Conservation (phyloP, 2,113 vertebrate genomes). For the Nothocercus nigrocapillus region DNA sequence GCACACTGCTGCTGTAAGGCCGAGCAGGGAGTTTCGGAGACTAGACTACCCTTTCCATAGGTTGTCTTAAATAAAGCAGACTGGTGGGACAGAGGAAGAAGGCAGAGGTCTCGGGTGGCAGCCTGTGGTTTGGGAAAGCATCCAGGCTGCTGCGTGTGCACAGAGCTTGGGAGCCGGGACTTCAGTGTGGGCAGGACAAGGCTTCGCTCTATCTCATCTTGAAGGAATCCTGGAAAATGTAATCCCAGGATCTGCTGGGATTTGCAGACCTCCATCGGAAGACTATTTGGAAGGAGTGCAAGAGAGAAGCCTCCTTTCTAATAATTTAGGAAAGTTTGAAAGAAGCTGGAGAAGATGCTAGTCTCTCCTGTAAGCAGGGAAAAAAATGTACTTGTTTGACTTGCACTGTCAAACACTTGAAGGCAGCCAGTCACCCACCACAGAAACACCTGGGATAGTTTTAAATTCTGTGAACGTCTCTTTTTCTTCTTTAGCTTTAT, state of each 20-base stretch:
- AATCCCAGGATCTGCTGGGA: conserved; percentile 17
- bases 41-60: background rate
- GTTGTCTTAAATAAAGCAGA: background rate
- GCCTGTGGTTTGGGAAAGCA: background rate
- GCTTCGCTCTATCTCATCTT: background rate
- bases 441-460: background rate
- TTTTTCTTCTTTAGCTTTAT: background rate
- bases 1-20: background rate
- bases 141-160: background rate
- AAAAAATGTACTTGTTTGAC: background rate
- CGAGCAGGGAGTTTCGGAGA: background rate
- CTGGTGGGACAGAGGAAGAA: rapidly evolving
- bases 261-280: conserved; percentile 33
- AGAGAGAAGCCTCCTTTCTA: conserved; percentile 10
- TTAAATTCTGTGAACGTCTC: background rate
- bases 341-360: background rate
- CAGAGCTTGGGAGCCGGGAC: background rate
- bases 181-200: background rate
- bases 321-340: background rate
- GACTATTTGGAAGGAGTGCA: conserved; percentile 1
- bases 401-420: background rate
- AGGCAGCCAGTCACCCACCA: background rate
- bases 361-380: background rate
- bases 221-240: conserved; percentile 31
- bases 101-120: background rate